These are phyloP conservation scores for Drosophila hamatofila DNA, from an alignment of 2,888 invertebrate species.

Conservation along the genomic window DNA sequence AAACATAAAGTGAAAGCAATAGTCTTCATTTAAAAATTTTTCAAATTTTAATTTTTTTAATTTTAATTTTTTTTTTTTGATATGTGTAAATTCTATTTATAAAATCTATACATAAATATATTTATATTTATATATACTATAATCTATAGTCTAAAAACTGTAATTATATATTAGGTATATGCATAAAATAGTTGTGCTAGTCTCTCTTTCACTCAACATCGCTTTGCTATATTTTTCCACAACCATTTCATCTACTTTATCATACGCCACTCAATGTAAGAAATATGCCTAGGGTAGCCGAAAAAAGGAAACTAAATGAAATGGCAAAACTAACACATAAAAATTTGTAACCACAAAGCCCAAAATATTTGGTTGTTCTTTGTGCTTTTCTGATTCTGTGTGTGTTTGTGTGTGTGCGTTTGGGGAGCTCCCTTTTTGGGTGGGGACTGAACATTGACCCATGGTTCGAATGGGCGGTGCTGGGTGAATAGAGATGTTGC, in stretches of 20 bases:
- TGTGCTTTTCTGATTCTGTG: conserved; percentile 12
- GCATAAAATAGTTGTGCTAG: too few species aligned
- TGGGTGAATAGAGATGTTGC: conserved; percentile 62
- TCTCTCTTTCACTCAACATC: neutral
- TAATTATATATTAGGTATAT: too few species aligned
- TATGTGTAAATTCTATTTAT: too few species aligned
- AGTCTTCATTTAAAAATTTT: too few species aligned
- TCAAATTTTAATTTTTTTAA: too few species aligned
- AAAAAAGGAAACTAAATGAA: conserved; percentile 58
- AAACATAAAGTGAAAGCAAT: too few species aligned
- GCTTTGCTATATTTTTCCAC: neutral
- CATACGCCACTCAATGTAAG: neutral
- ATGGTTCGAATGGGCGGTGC: conserved; percentile 53
- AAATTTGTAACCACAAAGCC: conserved; percentile 72
- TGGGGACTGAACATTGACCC: conserved; percentile 63
- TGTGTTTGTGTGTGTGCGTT: neutral
- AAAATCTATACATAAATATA: too few species aligned
- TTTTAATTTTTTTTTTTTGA: too few species aligned
- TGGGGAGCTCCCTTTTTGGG: conserved; percentile 4
- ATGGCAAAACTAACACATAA: conserved; percentile 71
- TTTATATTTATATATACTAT: too few species aligned
- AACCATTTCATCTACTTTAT: neutral
- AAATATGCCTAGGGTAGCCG: conserved; percentile 30
- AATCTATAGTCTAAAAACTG: too few species aligned
- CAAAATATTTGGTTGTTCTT: conserved; percentile 40